Evolutionary conservation across 2,797 vertebrate genomes (phyloP).

Genomic region (Sarcoramphus papa): DNA sequence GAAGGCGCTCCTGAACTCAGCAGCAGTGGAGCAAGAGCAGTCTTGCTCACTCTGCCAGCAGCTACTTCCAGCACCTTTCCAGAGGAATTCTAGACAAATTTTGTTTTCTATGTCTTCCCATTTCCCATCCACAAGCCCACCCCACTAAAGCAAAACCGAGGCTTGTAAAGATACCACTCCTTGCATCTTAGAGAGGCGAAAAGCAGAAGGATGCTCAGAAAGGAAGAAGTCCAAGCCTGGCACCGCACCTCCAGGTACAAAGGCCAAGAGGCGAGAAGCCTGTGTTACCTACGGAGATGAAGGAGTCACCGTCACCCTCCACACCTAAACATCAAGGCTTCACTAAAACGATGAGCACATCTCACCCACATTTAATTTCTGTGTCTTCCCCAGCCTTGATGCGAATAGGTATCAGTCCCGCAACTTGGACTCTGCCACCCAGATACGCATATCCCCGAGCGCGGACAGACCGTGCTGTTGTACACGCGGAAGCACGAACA

Average conservation of each 20-base stretch:
- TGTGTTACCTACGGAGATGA: not conserved
- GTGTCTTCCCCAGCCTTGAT: not conserved
- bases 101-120: not conserved
- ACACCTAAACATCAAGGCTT: not conserved
- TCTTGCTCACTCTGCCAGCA: not conserved
- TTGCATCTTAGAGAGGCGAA: not conserved
- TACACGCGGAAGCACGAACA: accelerated
- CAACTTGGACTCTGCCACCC: too few species aligned
- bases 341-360: not conserved
- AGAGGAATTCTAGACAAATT: not conserved
- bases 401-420: accelerated
- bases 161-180: not conserved
- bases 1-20: not conserved
- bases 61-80: not conserved
- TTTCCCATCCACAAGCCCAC: not conserved
- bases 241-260: not conserved
- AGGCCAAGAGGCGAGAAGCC: not conserved
- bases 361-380: not conserved
- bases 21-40: not conserved
- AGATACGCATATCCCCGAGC: accelerated
- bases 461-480: accelerated
- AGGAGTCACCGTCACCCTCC: not conserved
- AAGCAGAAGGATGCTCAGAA: not conserved
- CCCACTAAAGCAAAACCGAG: not conserved
- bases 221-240: not conserved